Conservation (phyloP, 2,113 vertebrate genomes). For the Platichthys flesus region DNA sequence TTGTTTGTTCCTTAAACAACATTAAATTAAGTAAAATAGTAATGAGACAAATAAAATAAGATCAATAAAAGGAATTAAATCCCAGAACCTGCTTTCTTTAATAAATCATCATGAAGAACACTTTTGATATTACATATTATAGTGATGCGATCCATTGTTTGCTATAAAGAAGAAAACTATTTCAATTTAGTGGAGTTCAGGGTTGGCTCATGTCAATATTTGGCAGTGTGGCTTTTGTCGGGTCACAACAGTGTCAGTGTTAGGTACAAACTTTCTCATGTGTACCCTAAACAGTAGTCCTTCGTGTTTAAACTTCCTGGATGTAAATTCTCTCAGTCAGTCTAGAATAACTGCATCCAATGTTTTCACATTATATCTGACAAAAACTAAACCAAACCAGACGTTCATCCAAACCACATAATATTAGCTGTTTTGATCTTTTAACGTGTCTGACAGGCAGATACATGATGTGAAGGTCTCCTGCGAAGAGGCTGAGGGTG, state of each 20-base stretch:
- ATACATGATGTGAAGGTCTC: conserved; percentile 18
- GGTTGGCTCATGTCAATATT: too few relatives aligned
- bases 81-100: not conserved
- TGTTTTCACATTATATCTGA: not conserved
- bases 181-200: too few relatives aligned
- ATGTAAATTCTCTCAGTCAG: not conserved
- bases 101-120: too few relatives aligned
- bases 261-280: too few relatives aligned
- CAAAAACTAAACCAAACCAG: not conserved
- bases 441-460: conserved; percentile 12
- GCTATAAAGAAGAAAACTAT: not conserved
- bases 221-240: too few relatives aligned
- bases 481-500: not conserved
- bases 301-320: not conserved
- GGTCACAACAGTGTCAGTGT: too few relatives aligned
- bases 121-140: not conserved
- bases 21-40: not conserved
- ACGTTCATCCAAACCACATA: not conserved
- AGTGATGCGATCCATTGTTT: not conserved
- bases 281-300: too few relatives aligned
- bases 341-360: not conserved
- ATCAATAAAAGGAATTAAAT: not conserved
- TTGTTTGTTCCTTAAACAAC: too few relatives aligned
- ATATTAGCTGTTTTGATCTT: conserved; percentile 9
- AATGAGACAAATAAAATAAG: too few relatives aligned